Evolutionary conservation across 2,797 vertebrate species (phyloP), one percentile per base, ranked within the genome.

Genomic region (Sebastes glaucus): DNA sequence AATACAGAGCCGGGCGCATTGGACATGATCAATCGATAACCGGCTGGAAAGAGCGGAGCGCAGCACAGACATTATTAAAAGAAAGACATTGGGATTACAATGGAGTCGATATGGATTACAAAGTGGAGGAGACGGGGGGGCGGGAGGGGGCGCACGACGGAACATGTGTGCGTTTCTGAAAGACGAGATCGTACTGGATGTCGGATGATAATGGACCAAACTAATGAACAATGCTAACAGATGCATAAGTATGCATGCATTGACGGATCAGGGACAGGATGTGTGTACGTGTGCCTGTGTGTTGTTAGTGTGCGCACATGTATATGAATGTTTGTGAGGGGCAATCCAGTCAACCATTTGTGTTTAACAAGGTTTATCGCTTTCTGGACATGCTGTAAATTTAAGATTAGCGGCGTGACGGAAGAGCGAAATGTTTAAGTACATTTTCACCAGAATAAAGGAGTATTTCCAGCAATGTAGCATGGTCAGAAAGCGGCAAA

Each of bases 21-120:
- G 86, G 91, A 93, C 91, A 87, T 63, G 89, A 92, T 89, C 90
- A 83, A 93, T 94, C 93, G 70, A 94, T 92, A 86, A 86, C 2
- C 10, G 71, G 87, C 82, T 84, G 90, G 77, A 76, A 82, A 80
- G 63, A 77, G 33, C 63, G 5, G 5, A 81, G 70, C n/a, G 52
- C 81, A 77, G 85, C 84, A 67, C 69, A 76, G 88, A 88, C 88
- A 66, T 87, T 88, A 93, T 90, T 89, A 92, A 90, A 90, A 81
- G 85, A 89, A 86, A 90, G 78, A 88, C 82, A 84, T 30, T 71
- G 85, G 90, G 89, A 93, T 93, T 92, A 89, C 90, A 80, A 84
- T 72, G 69, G 79, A 90, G 86, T 93, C 90, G 7, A 94, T 93
- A 90, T 84, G 90, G 93, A 94, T 94, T 92, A 93, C 84, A 89